Evolutionary conservation across 2,888 invertebrate species (phyloP).

Genomic region (Nephrotoma appendiculata): DNA sequence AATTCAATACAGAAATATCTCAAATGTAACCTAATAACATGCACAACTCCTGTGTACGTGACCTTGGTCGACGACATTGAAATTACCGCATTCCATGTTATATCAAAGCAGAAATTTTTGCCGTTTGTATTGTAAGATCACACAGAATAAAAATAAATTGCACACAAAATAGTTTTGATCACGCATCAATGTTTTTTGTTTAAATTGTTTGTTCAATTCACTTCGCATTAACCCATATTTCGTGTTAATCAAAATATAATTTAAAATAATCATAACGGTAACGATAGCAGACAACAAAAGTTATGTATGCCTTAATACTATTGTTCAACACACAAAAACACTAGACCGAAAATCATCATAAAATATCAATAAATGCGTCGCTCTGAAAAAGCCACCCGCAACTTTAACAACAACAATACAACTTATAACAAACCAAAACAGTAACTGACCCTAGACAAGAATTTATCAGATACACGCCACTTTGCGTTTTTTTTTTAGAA

Average conservation of each 20-base stretch:
- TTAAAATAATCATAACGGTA: neutral
- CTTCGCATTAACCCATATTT: neutral
- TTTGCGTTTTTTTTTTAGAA: neutral
- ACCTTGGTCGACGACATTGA: neutral
- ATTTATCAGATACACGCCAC: neutral
- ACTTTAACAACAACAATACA: neutral
- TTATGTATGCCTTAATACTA: neutral
- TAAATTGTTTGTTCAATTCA: neutral
- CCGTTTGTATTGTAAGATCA: neutral
- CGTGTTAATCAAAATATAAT: neutral
- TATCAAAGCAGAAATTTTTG: neutral
- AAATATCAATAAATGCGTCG: neutral
- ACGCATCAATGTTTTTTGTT: neutral
- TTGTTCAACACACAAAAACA: neutral
- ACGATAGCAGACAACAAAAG: neutral
- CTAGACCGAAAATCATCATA: neutral
- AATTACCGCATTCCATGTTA: neutral
- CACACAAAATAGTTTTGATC: neutral
- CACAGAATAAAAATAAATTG: neutral
- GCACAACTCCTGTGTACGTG: neutral
- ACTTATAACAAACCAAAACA: neutral
- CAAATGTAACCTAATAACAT: neutral
- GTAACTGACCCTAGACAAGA: neutral
- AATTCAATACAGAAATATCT: neutral
- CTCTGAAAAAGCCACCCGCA: neutral